These are phyloP conservation scores for Ophiodon elongatus DNA, from an alignment of 2,113 vertebrate genomes.

Conservation along the genomic window DNA sequence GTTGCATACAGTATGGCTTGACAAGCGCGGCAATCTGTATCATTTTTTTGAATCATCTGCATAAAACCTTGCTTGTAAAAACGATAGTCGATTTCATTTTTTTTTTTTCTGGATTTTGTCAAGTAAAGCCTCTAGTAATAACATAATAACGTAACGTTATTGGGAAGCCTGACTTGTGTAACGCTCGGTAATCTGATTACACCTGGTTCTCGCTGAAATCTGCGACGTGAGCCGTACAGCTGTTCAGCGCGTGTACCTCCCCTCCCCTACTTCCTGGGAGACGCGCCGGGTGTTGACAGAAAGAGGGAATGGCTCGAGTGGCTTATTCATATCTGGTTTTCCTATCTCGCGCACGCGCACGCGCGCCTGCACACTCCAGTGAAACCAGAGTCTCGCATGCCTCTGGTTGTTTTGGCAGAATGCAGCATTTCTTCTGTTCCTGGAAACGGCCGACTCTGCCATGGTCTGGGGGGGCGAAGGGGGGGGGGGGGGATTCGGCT, in stretches of 20 bases:
- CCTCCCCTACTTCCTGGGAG: conserved; percentile 22
- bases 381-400: conserved; percentile 19
- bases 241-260: conserved; percentile 22
- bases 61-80: not conserved
- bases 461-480: too few species aligned
- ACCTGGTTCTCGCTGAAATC: conserved; percentile 26
- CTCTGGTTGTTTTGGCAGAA: conserved; percentile 38
- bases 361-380: conserved; percentile 10
- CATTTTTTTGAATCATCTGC: not conserved
- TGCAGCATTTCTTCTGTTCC: not conserved
- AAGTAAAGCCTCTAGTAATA: not conserved
- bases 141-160: not conserved
- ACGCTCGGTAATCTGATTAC: conserved; percentile 30
- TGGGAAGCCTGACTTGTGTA: too few species aligned
- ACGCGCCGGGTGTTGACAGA: conserved; percentile 14
- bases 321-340: conserved; percentile 39
- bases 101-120: too few species aligned
- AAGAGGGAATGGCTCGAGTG: conserved; percentile 21
- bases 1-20: not conserved
- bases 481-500: conserved; percentile 14
- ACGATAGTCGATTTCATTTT: not conserved
- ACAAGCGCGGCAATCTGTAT: not conserved
- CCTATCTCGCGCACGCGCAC: not conserved
- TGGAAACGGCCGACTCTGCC: not conserved
- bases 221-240: not conserved